These are phyloP conservation scores for Myocastor coypus DNA, from an alignment of 2,113 vertebrate genomes.

Conservation along the genomic window DNA sequence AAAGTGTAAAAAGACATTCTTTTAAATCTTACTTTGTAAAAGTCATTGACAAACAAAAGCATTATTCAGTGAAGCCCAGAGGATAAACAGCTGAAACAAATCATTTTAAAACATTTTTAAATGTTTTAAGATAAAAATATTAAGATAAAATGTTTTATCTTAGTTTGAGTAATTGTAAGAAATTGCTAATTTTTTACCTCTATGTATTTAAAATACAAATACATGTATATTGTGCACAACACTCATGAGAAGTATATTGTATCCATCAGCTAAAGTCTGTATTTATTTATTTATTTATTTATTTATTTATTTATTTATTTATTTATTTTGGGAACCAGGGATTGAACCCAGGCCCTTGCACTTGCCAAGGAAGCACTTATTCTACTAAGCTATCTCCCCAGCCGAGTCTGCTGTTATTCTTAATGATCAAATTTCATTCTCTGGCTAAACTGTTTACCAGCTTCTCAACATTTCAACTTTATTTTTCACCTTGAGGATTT, in stretches of 20 bases:
- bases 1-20: background rate
- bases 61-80: background rate
- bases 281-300: too few relatives aligned
- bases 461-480: background rate
- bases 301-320: too few relatives aligned
- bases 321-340: too few relatives aligned
- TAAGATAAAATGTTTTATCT: too few relatives aligned
- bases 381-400: too few relatives aligned
- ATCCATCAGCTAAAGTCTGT: background rate
- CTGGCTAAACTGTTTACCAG: background rate
- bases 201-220: background rate
- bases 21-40: conserved; percentile 7
- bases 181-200: background rate
- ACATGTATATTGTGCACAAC: background rate
- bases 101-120: background rate
- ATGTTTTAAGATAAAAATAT: background rate
- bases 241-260: background rate
- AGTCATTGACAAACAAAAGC: background rate
- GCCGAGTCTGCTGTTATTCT: conserved; percentile 21
- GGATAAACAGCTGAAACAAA: background rate
- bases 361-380: too few relatives aligned
- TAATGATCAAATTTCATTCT: background rate
- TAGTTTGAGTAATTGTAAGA: background rate
- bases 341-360: too few relatives aligned
- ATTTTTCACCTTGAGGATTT: conserved; percentile 29